phyloP scores from a whole-genome alignment of 2,113 vertebrate genomes.

The Lamprologus sp. region DNA sequence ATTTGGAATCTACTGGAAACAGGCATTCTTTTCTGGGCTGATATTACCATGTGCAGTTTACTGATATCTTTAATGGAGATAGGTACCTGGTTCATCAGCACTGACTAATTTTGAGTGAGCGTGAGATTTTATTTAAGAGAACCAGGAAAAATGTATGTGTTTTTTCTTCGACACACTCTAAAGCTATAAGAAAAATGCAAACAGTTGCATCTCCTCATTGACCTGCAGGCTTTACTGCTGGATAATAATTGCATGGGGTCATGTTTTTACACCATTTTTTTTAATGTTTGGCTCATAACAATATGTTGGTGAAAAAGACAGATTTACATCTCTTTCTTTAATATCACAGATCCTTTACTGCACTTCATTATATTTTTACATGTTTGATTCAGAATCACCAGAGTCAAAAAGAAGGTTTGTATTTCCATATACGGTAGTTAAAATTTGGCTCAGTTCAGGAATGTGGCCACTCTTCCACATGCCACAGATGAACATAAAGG shows the following conservation, averaged over 20 bases:
- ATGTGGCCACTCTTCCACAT: neutral
- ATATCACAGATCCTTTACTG: neutral
- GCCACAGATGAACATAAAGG: neutral
- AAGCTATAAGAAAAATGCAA: neutral
- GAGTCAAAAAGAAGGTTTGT: neutral
- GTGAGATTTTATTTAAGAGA: neutral
- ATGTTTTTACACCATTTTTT: neutral
- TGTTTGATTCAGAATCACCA: neutral
- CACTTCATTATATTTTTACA: neutral
- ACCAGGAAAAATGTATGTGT: neutral
- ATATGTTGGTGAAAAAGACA: neutral
- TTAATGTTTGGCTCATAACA: neutral
- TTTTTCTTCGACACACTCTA: neutral
- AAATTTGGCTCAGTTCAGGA: fast-evolving
- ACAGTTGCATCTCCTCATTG: neutral
- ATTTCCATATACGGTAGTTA: neutral
- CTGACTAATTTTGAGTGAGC: neutral
- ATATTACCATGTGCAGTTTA: constrained; percentile 4
- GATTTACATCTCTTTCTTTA: neutral
- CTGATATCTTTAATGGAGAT: constrained; percentile 7
- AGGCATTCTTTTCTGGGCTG: neutral
- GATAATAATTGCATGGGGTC: neutral
- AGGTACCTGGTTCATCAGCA: neutral
- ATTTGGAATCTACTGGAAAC: constrained; percentile 20
- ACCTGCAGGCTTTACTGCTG: fast-evolving